Percentiles rank a stretch among this genome's conserved stretches.
Evolutionary conservation across 2,888 invertebrate species (phyloP).

Genomic region (Chrysotoxum bicinctum): DNA sequence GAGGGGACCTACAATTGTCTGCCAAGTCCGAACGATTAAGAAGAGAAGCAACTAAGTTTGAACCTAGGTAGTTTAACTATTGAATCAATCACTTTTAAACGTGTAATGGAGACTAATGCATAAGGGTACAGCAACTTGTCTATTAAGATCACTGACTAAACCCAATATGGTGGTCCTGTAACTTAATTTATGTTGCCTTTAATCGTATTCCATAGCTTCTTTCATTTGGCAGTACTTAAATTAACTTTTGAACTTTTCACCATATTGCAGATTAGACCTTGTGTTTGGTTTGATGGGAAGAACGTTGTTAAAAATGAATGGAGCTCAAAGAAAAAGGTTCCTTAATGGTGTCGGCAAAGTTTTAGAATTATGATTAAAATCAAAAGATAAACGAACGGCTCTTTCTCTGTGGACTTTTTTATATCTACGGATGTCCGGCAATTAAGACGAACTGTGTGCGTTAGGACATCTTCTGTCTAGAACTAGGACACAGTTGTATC

Average conservation of each 20-base stretch:
- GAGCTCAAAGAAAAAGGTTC: neutral
- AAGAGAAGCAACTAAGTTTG: too few relatives aligned
- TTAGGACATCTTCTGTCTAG: neutral
- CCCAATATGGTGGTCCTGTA: neutral
- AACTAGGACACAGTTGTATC: too few relatives aligned
- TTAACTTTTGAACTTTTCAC: neutral
- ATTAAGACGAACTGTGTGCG: neutral
- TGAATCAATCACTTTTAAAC: neutral
- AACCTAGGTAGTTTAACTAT: neutral
- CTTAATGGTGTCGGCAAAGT: slow-evolving; percentile 41
- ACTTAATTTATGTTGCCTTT: neutral
- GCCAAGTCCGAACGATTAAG: too few relatives aligned
- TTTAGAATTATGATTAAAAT: slow-evolving; percentile 62
- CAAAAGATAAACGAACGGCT: slow-evolving; percentile 38
- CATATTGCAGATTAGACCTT: neutral
- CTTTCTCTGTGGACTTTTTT: neutral
- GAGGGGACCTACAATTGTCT: too few relatives aligned
- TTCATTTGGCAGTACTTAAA: neutral
- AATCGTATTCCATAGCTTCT: neutral
- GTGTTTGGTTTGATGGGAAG: neutral
- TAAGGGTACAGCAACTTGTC: neutral
- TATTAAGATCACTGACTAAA: neutral
- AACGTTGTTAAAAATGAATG: too few relatives aligned
- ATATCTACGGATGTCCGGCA: slow-evolving; percentile 39
- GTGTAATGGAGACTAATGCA: neutral